Evolutionary conservation across 1,140 invertebrate species (phyloP).

Genomic region (Harpegnathos saltator): DNA sequence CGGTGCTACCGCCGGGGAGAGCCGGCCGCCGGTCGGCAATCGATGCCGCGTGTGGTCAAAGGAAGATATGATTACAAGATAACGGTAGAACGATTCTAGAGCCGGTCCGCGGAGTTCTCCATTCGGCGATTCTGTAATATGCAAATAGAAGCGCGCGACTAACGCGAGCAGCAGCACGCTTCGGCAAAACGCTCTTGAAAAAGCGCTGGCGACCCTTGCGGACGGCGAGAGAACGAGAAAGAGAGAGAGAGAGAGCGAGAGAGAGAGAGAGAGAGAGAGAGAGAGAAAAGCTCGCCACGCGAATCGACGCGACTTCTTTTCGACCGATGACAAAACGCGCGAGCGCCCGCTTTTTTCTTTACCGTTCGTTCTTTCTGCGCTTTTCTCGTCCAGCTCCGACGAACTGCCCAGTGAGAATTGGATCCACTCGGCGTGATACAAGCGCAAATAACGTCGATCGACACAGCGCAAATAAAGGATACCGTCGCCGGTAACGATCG

Average conservation of each 20-base stretch:
- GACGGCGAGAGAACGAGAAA: too few species aligned
- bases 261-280: too few species aligned
- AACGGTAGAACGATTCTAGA: conserved; percentile 63
- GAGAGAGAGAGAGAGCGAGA: too few species aligned
- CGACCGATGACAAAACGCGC: background rate
- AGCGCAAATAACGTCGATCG: background rate
- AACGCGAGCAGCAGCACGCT: background rate
- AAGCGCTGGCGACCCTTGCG: conserved; percentile 58
- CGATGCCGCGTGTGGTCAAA: conserved; percentile 54
- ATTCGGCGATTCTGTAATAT: conserved; percentile 8
- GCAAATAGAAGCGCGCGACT: conserved; percentile 30
- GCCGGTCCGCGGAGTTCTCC: conserved; percentile 19
- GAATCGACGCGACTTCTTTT: conserved; percentile 1
- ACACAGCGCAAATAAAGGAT: too few species aligned
- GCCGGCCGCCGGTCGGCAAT: conserved; percentile 12
- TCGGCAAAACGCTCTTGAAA: conserved; percentile 5
- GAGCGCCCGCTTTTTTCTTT: background rate
- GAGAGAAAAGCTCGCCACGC: too few species aligned
- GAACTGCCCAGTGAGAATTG: background rate
- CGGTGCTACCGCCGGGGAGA: background rate
- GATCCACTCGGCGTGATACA: background rate
- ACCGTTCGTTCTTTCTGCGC: too few species aligned
- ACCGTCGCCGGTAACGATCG: too few species aligned
- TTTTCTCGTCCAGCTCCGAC: too few species aligned
- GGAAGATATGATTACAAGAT: conserved; percentile 71